Conservation (phyloP, 2,888 invertebrate genomes). For the Aspidapion aeneum region DNA sequence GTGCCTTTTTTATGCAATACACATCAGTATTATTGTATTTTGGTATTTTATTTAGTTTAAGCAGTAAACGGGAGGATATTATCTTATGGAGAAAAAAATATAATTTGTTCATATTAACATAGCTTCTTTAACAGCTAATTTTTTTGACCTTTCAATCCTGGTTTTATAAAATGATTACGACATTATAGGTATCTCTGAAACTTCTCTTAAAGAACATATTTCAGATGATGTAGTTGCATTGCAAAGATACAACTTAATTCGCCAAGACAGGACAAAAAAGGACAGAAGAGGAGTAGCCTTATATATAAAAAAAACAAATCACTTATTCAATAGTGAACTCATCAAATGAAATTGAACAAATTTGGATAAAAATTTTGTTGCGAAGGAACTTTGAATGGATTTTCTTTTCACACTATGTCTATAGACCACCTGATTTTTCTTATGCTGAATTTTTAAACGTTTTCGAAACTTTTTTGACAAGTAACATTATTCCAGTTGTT, state of each 20-base stretch:
- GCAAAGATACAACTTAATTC: not conserved
- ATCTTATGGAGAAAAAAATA: no score
- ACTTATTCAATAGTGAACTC: not conserved
- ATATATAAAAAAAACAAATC: not conserved
- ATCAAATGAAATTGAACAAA: not conserved
- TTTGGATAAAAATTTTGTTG: no score
- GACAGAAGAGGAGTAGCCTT: not conserved
- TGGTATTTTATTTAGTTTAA: not conserved
- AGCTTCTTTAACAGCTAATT: not conserved
- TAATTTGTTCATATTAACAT: not conserved
- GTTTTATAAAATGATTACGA: not conserved
- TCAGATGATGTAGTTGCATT: not conserved
- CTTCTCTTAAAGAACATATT: not conserved
- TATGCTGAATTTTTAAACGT: not conserved
- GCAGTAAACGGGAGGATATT: no score
- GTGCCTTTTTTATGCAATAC: not conserved
- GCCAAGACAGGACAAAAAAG: not conserved
- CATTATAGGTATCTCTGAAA: not conserved
- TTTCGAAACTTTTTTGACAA: not conserved
- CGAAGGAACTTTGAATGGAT: no score
- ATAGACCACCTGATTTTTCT: not conserved
- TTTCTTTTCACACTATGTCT: not conserved
- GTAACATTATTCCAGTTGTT: not conserved
- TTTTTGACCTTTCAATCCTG: not conserved
- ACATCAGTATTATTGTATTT: not conserved